A percentile compares a stretch with the other conserved stretches of the same genome.
Conservation (phyloP, 1,140 invertebrate species). For the Pantala flavescens region DNA sequence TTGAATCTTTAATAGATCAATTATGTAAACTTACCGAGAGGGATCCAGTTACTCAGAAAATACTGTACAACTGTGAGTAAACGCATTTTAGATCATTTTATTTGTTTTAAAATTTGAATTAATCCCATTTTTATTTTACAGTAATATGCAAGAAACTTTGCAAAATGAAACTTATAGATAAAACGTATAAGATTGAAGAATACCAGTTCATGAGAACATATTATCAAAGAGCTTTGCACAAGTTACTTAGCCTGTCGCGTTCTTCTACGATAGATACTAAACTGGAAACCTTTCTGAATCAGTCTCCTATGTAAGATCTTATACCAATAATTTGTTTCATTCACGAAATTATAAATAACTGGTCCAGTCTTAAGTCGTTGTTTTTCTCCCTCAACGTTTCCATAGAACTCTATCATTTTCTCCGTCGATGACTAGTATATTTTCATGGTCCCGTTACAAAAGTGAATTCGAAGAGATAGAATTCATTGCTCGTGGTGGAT, state of each 20-base stretch:
- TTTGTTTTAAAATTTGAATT: no score
- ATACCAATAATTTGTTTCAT: background rate
- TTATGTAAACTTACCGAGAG: conserved; percentile 48
- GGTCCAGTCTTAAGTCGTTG: no score
- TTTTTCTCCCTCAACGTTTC: no score
- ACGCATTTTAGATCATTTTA: background rate
- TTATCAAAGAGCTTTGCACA: conserved; percentile 49
- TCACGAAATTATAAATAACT: no score
- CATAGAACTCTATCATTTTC: background rate
- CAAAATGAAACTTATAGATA: conserved; percentile 53
- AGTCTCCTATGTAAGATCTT: background rate
- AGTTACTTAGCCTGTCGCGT: conserved; percentile 44
- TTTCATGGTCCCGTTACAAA: conserved; percentile 54
- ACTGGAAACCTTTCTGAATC: conserved; percentile 10
- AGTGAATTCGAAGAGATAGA: conserved; percentile 61
- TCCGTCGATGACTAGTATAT: background rate
- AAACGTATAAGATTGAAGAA: conserved; percentile 51
- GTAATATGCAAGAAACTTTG: conserved; percentile 51
- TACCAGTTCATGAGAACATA: conserved; percentile 51
- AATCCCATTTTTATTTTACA: conserved; percentile 26
- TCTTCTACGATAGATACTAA: conserved; percentile 25
- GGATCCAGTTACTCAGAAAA: conserved; percentile 41
- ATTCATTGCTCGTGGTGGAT: conserved; percentile 64
- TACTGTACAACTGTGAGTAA: conserved; percentile 41
- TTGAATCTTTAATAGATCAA: conserved; percentile 52